Percentiles rank a stretch among this genome's conserved stretches.
Evolutionary conservation across 2,888 invertebrate species (phyloP).

Genomic region (Orthosia incerta): DNA sequence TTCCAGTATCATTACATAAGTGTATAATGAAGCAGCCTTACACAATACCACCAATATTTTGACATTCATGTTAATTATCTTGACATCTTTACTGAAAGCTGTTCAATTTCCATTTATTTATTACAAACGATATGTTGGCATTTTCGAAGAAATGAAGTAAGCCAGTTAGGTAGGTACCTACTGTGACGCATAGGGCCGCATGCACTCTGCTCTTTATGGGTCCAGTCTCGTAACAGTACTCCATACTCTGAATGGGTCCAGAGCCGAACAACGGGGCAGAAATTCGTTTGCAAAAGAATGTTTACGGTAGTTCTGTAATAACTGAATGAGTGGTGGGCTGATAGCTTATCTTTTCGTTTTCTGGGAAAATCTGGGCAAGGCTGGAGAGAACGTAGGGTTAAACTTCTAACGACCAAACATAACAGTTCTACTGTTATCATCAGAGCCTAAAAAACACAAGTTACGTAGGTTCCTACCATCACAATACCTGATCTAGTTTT

Average conservation of each 20-base stretch:
- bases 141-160: neutral
- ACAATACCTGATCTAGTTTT: neutral
- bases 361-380: too few relatives aligned
- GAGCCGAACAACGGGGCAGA: neutral
- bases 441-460: neutral
- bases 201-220: too few relatives aligned
- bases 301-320: neutral
- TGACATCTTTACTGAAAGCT: neutral
- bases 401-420: neutral
- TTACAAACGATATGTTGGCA: neutral
- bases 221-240: too few relatives aligned
- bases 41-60: too few relatives aligned
- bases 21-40: too few relatives aligned
- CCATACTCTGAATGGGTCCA: too few relatives aligned
- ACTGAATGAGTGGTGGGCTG: too few relatives aligned
- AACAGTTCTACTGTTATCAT: neutral
- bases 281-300: neutral
- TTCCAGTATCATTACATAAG: too few relatives aligned
- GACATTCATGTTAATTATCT: too few relatives aligned
- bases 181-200: too few relatives aligned
- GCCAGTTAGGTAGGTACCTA: too few relatives aligned
- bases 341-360: neutral
- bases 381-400: neutral
- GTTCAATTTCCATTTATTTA: neutral
- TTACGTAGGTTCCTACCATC: neutral